Conservation (phyloP, 2,888 invertebrate genomes). For the Drosophila cyrtoloma region DNA sequence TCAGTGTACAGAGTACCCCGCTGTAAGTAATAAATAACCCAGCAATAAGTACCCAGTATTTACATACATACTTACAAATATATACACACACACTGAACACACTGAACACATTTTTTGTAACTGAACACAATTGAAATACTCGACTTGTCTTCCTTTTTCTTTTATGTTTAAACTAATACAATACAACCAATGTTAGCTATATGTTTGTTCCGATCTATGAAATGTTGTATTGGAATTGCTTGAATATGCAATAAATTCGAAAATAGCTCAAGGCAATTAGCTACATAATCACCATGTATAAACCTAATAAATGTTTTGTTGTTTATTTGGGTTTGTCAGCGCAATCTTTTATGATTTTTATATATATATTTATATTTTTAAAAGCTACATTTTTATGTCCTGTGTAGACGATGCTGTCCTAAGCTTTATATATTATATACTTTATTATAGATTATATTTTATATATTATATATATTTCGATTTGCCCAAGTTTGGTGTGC, state of each 20-base stretch:
- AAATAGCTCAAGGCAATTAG: slow-evolving; percentile 43
- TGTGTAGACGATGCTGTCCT: background rate
- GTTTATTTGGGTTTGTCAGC: background rate
- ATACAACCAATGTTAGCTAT: slow-evolving; percentile 11
- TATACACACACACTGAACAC: slow-evolving; percentile 5
- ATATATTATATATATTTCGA: background rate
- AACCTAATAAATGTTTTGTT: background rate
- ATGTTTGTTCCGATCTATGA: slow-evolving; percentile 12
- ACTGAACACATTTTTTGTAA: slow-evolving; percentile 1
- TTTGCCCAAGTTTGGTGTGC: background rate
- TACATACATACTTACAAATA: slow-evolving; percentile 13
- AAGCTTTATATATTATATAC: background rate
- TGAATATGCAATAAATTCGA: slow-evolving; percentile 41
- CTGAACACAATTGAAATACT: slow-evolving; percentile 9
- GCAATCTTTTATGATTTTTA: background rate
- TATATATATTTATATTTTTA: background rate
- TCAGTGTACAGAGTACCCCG: slow-evolving; percentile 20
- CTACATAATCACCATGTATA: background rate
- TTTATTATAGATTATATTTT: background rate
- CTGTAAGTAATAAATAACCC: slow-evolving; percentile 34
- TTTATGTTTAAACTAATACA: slow-evolving; percentile 11
- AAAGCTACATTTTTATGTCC: background rate
- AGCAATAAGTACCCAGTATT: background rate
- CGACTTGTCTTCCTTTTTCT: slow-evolving; percentile 1
- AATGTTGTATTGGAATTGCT: slow-evolving; percentile 33